phyloP scores from a whole-genome alignment of 2,888 invertebrate species.

The Mylabris sibirica region DNA sequence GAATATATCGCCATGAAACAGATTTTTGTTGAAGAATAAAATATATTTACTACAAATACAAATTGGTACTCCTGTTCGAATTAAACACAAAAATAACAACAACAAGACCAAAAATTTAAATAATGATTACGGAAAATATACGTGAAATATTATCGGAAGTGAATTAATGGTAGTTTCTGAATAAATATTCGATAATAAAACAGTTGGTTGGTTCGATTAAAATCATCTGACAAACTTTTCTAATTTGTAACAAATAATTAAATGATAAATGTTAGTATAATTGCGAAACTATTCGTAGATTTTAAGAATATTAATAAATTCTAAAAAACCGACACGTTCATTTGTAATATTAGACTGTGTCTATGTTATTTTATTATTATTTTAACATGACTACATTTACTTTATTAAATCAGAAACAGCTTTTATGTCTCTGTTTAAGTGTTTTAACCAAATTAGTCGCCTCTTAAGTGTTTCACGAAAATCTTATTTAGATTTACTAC shows the following conservation, averaged over 20 bases:
- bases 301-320: neutral
- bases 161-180: neutral
- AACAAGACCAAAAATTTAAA: constrained; percentile 5
- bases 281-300: neutral
- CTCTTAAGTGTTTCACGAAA: constrained; percentile 36
- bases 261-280: neutral
- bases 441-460: constrained; percentile 35
- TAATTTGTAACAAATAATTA: constrained; percentile 14
- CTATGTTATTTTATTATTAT: constrained; percentile 23
- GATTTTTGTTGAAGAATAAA: neutral
- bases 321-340: neutral
- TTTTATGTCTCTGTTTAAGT: constrained; percentile 31
- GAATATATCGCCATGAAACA: neutral
- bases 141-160: neutral
- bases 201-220: constrained; percentile 19
- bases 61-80: neutral
- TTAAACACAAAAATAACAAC: constrained; percentile 5
- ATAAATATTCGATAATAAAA: constrained; percentile 21
- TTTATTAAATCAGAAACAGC: constrained; percentile 28
- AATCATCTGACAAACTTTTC: constrained; percentile 16
- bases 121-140: constrained; percentile 6
- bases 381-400: constrained; percentile 22
- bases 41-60: constrained; percentile 8
- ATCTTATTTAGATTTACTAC: constrained; percentile 17
- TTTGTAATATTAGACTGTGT: neutral